Base-by-base conservation (phyloP, 1,140 invertebrate genomes). In the Orius insidiosus region DNA sequence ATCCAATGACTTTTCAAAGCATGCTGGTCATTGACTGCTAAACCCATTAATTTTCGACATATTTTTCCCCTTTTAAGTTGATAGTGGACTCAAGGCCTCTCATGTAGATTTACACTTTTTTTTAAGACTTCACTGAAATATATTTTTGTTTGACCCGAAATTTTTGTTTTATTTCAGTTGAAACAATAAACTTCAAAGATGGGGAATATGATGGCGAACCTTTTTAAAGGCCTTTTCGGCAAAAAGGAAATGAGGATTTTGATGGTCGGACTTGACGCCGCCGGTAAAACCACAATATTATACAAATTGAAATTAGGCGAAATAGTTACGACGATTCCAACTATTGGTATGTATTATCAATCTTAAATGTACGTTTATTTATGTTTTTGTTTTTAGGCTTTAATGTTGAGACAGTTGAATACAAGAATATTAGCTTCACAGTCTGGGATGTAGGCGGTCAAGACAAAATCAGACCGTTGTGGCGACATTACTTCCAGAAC, bases 251-350 rank as follows among this genome's bases (percentile, higher is more conserved):
- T 98, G 85, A 75, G 93, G 63, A 98, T 98, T 65, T 68, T 98
- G 53, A 98, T 98, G 93, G 55, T 59, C 31, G 93, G 93, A 60
- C 75, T 98, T 55, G 94, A 98, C 76, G 92, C 90, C 59, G 94
- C 94, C 69, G 94, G 94, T 72, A 98, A 98, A 82, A 98, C 94
- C 59, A 98, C 94, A 68, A 98, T 98, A 69, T 75, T 98, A 68
- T 97, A 98, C 75, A 97, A 97, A 79, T 77, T 98, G 63, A 97
- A 98, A 78, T 78, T 98, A 72, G 93, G 93, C 64, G 94, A 98
- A 85, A 94, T 98, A 73, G 92, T 98, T 58, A 97, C 92, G 62
- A 98, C 94, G 59, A 98, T 98, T 76, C 94, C 93, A 56, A 98
- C 94, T 57, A 97, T 98, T 76, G 93, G 92, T 56, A 39, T 50